A percentile compares a stretch with the other conserved stretches of the same genome.
Evolutionary conservation across 2,113 vertebrate genomes (phyloP).

Genomic region (Coturnix japonica): DNA sequence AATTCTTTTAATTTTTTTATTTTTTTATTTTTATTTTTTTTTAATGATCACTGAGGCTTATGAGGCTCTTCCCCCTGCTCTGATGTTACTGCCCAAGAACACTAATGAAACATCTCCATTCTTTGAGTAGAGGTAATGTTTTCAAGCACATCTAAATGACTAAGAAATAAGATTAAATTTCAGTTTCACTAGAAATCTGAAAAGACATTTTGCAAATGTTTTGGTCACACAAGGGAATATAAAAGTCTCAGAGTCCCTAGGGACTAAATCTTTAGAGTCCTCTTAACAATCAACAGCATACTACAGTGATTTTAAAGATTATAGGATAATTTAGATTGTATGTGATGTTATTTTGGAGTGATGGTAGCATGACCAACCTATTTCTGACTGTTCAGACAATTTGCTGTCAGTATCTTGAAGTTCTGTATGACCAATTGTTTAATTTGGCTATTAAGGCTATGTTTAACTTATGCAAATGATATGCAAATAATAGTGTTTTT

Average conservation of each 20-base stretch:
- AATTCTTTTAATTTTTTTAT: not conserved
- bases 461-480: not conserved
- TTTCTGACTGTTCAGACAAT: not conserved
- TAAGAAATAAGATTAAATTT: not conserved
- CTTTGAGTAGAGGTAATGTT: not conserved
- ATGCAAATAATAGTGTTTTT: not conserved
- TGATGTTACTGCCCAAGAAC: not conserved
- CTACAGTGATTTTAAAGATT: not conserved
- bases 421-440: not conserved
- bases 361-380: not conserved
- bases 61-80: not conserved
- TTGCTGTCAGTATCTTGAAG: not conserved
- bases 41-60: not conserved
- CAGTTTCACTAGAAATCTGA: not conserved
- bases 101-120: not conserved
- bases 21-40: too few relatives aligned
- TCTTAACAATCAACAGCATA: not conserved
- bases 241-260: not conserved
- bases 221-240: not conserved
- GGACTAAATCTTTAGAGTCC: not conserved
- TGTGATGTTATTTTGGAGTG: not conserved
- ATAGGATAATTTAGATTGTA: not conserved
- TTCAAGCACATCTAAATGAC: not conserved
- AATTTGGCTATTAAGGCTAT: not conserved
- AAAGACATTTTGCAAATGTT: not conserved